These are phyloP conservation scores for Typhlomys cinereus DNA, from an alignment of 2,113 vertebrate genomes.

Conservation along the genomic window DNA sequence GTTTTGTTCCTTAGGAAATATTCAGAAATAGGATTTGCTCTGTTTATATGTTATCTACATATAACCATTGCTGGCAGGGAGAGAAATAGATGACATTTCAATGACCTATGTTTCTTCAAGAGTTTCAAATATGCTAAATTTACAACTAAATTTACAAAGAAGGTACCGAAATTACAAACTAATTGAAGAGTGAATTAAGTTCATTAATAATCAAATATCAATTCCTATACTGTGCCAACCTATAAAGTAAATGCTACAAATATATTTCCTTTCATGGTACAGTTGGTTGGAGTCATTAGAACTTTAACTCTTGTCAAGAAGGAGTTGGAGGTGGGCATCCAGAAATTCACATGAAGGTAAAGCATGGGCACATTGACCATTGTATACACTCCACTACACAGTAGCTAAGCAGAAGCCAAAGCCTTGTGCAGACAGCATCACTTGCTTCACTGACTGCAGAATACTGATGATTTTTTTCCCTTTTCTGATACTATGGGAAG, in stretches of 20 bases:
- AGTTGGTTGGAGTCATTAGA: too few relatives aligned
- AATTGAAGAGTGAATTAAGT: background rate
- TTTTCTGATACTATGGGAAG: background rate
- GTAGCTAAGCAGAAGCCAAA: too few relatives aligned
- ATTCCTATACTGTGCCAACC: background rate
- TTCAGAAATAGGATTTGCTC: background rate
- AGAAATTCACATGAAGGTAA: too few relatives aligned
- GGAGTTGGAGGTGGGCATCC: too few relatives aligned
- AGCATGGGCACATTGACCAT: too few relatives aligned
- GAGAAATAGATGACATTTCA: background rate
- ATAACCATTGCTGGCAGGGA: background rate
- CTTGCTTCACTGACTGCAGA: too few relatives aligned
- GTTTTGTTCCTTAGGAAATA: background rate
- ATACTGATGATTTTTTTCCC: too few relatives aligned
- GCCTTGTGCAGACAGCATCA: too few relatives aligned
- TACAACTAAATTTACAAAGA: background rate
- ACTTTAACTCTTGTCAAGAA: too few relatives aligned
- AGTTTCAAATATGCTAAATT: conserved; percentile 28
- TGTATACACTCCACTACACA: too few relatives aligned
- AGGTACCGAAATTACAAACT: conserved; percentile 30
- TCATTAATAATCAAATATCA: background rate
- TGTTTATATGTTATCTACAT: background rate
- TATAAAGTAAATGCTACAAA: conserved; percentile 29
- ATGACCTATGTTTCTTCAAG: background rate
- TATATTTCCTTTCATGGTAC: background rate